phyloP scores from a whole-genome alignment of 2,888 invertebrate genomes.

The Nomada goodeniana region DNA sequence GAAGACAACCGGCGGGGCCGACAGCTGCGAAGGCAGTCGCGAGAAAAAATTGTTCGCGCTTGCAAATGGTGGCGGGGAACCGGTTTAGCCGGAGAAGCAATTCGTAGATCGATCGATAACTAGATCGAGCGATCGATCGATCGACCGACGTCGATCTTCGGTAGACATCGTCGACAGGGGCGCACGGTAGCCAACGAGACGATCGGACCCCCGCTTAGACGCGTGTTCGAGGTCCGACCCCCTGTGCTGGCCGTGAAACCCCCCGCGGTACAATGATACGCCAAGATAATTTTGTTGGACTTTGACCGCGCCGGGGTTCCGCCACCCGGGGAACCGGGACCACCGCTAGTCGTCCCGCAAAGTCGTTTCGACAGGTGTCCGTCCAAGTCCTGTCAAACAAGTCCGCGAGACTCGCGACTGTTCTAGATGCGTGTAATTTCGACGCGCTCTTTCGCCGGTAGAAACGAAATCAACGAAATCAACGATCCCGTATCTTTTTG shows the following conservation, averaged over 20 bases:
- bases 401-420: conserved; percentile 19
- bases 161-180: conserved; percentile 31
- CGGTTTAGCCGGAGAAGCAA: conserved; percentile 40
- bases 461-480: too few relatives aligned
- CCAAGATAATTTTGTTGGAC: conserved; percentile 75
- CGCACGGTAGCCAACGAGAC: conserved; percentile 70
- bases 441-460: neutral
- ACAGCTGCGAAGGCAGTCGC: conserved; percentile 18
- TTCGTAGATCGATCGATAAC: conserved; percentile 50
- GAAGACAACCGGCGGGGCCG: neutral
- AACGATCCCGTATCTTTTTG: conserved; percentile 14
- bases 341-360: conserved; percentile 28
- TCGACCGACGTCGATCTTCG: conserved; percentile 44
- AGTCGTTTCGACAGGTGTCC: conserved; percentile 57
- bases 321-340: conserved; percentile 75
- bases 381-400: conserved; percentile 16
- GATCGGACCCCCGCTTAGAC: conserved; percentile 73
- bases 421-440: neutral
- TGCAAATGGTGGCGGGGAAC: conserved; percentile 39
- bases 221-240: conserved; percentile 55
- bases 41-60: conserved; percentile 35
- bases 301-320: conserved; percentile 76
- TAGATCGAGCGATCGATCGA: conserved; percentile 40
- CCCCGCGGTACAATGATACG: conserved; percentile 80
- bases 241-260: conserved; percentile 71